Evolutionary conservation across 2,888 invertebrate species (phyloP), one percentile per base, ranked within the genome.

Genomic region (Callosobruchus maculatus): DNA sequence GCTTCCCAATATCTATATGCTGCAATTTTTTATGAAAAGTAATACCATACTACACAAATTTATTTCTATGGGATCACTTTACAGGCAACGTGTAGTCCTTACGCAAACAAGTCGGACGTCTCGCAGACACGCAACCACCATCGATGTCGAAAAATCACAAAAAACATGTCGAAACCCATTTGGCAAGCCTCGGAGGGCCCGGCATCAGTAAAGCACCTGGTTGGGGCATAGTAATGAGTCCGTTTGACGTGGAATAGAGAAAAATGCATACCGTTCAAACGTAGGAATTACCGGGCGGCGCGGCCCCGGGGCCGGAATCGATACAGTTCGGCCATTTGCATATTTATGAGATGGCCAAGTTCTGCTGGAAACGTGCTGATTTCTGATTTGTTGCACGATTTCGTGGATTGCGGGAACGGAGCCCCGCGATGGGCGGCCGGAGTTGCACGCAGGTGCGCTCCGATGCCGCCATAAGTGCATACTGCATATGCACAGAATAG

Each of bases 271-370:
- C 49, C 49, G 49, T 49, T 49, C 49, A 49, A 49, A 49, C 49
- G 49, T 49, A 49, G 5, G 49, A 49, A 49, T 49, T 49, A 49
- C 13, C 49, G 49, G 4, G 30, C 4, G 30, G 30, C 30, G 5
- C 18, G 18, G 49, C 49, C 49, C 49, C 13, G 49, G 49, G 49
- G 49, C 49, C 49, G 49, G 49, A 78, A 80, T 80, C 82, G 77
- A 81, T 82, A 81, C 76, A 79, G 82, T 80, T 78, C 81, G 78
- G 75, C 75, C 74, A 82, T 81, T 81, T 80, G 78, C 81, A 82
- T 81, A 81, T 81, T 82, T 80, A 81, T 80, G 81, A 79, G 79
- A 74, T 75, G 75, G 75, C 77, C 73, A 76, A 76, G 76, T 76
- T 78, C 74, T 77, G 75, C 77, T 76, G 75, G 75, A 72, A 78